Evolutionary conservation across 2,888 invertebrate genomes (phyloP), one percentile per base, ranked within the genome.

Genomic region (Sphecodes monilicornis): DNA sequence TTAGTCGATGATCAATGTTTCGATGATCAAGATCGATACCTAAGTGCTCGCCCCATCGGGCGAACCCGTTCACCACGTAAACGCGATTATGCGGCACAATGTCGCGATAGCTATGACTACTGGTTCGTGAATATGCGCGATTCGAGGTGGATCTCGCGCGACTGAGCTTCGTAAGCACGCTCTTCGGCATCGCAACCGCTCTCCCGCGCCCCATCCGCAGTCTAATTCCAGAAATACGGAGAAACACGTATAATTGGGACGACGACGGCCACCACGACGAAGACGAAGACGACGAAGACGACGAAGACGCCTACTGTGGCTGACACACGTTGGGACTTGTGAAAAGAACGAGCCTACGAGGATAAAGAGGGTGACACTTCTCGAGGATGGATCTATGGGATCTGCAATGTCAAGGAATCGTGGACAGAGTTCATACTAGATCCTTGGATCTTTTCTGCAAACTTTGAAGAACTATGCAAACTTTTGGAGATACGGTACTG

Each of bases 171-270:
- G 86, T 89, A 86, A 92, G 88, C 91, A 90, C 91, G 88, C 91
- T 88, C 89, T 83, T 82, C 79, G 76, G 84, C 84, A 80, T 84
- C 78, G 82, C 87, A 82, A 87, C 84, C 84, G 85, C 84, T 72
- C 46, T 46, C 46, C 83, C 86, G 88, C 88, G 87, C 90, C 90
- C 90, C 92, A 90, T 90, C 90, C 90, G 86, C 89, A 90, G 91
- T 92, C 92, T 93, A 93, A 93, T 94, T 94, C 94, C 94, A 94
- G 94, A 94, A 94, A 94, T 94, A 94, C 93, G 94, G 93, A 93
- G 94, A 93, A 93, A 93, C 91, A 92, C 90, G 89, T 90, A 91
- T 94, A 94, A 94, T 94, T 94, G 94, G 94, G 94, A 93, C 87
- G 86, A 77, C 90, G 87, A 85, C 86, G 90, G 90, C 89, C 89